Evolutionary conservation across 2,113 vertebrate species (phyloP).

Genomic region (Phocoena phocoena): DNA sequence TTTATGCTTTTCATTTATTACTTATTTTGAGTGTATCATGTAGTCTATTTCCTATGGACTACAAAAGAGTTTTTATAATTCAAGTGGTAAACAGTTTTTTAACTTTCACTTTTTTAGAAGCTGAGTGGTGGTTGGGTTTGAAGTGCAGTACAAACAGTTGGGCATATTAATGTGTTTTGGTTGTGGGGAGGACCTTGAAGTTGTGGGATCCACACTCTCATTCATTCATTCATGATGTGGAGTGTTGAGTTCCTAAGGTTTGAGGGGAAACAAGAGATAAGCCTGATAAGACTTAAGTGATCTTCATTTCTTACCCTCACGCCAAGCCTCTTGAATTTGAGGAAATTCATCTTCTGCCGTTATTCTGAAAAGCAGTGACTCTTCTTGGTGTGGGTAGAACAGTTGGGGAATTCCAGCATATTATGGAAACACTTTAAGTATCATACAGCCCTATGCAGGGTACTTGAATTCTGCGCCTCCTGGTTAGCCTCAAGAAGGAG

Average conservation of each 20-base stretch:
- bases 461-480: not conserved
- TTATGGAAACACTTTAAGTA: not conserved
- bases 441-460: not conserved
- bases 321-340: not conserved
- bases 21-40: constrained; percentile 4
- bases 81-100: not conserved
- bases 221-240: not conserved
- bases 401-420: not conserved
- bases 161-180: not conserved
- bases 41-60: not conserved
- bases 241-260: not conserved
- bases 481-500: not conserved
- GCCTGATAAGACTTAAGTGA: not conserved
- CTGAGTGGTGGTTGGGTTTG: not conserved
- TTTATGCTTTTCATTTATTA: constrained; percentile 29
- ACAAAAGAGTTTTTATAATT: not conserved
- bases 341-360: not conserved
- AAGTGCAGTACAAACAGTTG: not conserved
- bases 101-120: not conserved
- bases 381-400: not conserved
- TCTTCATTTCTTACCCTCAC: not conserved
- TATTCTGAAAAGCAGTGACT: not conserved
- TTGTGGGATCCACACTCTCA: not conserved
- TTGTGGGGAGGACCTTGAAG: not conserved
- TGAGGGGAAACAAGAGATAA: not conserved